Base-by-base conservation (phyloP, 2,113 vertebrate species). In the Astur gentilis region DNA sequence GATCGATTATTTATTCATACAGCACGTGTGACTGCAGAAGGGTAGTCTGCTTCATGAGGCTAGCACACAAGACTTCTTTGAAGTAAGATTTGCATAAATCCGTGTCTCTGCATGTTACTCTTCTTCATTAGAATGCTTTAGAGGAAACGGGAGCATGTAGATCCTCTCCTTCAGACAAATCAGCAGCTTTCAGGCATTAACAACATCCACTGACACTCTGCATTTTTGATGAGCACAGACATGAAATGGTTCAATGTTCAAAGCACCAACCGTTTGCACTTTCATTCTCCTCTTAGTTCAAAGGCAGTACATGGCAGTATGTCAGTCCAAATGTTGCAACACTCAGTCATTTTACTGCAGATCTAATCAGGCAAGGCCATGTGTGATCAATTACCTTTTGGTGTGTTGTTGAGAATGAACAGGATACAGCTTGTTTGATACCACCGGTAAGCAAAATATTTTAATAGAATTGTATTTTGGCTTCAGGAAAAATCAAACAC, bases 281-380 rank as follows among this genome's bases (percentile, higher is more conserved):
- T 95, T 87, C 87, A 91, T 93, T 92, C 93, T 97, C 81, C 88
- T 97, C 80, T 91, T 70, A 97, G 93, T 89, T 97, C 97, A 97
- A 97, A 96, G 91, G 94, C 87, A 96, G 83, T 81, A 96, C 81
- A 97, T 92, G 90, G 92, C 85, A 92, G 71, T 18, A 94, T 84
- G 86, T 91, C 92, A 96, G 92, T 97, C 95, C 96, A 97, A 98
- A 97, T 96, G 98, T 94, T 96, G 96, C 96, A 97, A 97, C 93
- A 96, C 96, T 96, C 94, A 98, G 96, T 96, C 97, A 96, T 97
- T 97, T 96, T 50, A 83, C 78, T 96, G 94, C 50, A 96, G 76
- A 60, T 93, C 73, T 97, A 88, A 91, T 91, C 70, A 89, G 75
- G 76, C 71, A 92, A 94, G 67, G 78, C 86, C 83, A 66, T 0